phyloP scores from a whole-genome alignment of 2,888 invertebrate genomes.

The Drosophila merina region DNA sequence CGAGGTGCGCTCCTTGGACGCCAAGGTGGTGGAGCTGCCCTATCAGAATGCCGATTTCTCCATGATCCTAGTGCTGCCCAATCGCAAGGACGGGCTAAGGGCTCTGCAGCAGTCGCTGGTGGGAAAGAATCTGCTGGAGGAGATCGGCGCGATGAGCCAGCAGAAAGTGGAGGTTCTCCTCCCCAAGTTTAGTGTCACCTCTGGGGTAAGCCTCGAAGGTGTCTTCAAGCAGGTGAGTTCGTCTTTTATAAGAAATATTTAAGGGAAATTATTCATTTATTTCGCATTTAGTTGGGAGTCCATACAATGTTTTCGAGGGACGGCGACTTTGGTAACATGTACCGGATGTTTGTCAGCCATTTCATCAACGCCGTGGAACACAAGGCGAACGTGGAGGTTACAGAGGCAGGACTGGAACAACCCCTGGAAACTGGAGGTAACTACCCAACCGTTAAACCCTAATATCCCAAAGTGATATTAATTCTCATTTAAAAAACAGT shows the following conservation, averaged over 20 bases:
- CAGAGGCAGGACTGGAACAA: conserved; percentile 73
- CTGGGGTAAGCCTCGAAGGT: conserved; percentile 87
- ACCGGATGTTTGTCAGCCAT: conserved; percentile 81
- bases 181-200: conserved; percentile 93
- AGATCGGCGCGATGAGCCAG: conserved; percentile 84
- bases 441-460: conserved; percentile 3
- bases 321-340: conserved; percentile 81
- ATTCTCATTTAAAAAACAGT: conserved; percentile 47
- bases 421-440: conserved; percentile 78
- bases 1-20: conserved; percentile 84
- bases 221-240: conserved; percentile 86
- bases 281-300: conserved; percentile 68
- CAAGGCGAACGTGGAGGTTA: conserved; percentile 76
- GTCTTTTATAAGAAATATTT: too few species aligned
- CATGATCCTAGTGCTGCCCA: conserved; percentile 91
- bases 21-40: conserved; percentile 88
- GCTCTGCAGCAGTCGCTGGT: conserved; percentile 87
- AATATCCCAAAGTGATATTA: neutral
- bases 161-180: conserved; percentile 88
- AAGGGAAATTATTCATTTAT: neutral
- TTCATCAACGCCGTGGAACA: conserved; percentile 79
- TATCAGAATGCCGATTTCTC: conserved; percentile 89
- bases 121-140: conserved; percentile 85
- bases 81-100: conserved; percentile 87
- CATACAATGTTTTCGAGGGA: conserved; percentile 78